Conservation (phyloP, 1,140 invertebrate genomes). For the Macrostomum lignano region DNA sequence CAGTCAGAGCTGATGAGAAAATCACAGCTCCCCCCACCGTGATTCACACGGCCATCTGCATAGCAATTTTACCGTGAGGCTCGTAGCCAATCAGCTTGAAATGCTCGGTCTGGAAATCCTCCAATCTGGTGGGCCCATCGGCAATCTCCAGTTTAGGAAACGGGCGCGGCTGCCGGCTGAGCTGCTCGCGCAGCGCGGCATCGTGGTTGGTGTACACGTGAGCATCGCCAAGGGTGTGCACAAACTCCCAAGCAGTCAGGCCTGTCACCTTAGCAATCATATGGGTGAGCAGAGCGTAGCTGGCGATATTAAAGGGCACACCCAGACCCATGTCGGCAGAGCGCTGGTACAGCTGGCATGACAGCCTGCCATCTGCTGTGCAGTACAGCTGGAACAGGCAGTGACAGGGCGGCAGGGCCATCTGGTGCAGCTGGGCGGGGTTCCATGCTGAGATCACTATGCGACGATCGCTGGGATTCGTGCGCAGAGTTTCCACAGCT, state of each 20-base stretch:
- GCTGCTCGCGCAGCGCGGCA: slow-evolving; percentile 39
- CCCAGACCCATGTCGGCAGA: slow-evolving; percentile 87
- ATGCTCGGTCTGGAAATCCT: slow-evolving; percentile 63
- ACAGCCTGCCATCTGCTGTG: slow-evolving; percentile 45
- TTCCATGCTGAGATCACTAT: slow-evolving; percentile 91
- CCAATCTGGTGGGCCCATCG: slow-evolving; percentile 32
- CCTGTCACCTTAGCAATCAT: slow-evolving; percentile 83
- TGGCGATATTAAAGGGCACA: slow-evolving; percentile 94
- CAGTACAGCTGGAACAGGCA: slow-evolving; percentile 78
- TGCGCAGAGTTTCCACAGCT: slow-evolving; percentile 43
- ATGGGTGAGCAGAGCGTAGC: slow-evolving; percentile 65
- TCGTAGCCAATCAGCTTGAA: slow-evolving; percentile 61
- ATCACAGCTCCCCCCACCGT: too few species aligned
- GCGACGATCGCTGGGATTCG: slow-evolving; percentile 48
- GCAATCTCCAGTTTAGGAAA: slow-evolving; percentile 52
- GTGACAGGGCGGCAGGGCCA: slow-evolving; percentile 92
- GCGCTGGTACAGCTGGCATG: slow-evolving; percentile 75
- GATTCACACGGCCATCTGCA: slow-evolving; percentile 95
- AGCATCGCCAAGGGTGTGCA: slow-evolving; percentile 79
- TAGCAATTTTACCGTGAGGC: slow-evolving; percentile 59
- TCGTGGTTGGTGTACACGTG: slow-evolving; percentile 83
- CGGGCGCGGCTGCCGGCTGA: slow-evolving; percentile 43
- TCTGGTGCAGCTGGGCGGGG: slow-evolving; percentile 50
- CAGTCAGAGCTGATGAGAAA: too few species aligned
- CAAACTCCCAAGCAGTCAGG: slow-evolving; percentile 63